phyloP scores from a whole-genome alignment of 2,113 vertebrate species.

The Mesembrinibis cayennensis region DNA sequence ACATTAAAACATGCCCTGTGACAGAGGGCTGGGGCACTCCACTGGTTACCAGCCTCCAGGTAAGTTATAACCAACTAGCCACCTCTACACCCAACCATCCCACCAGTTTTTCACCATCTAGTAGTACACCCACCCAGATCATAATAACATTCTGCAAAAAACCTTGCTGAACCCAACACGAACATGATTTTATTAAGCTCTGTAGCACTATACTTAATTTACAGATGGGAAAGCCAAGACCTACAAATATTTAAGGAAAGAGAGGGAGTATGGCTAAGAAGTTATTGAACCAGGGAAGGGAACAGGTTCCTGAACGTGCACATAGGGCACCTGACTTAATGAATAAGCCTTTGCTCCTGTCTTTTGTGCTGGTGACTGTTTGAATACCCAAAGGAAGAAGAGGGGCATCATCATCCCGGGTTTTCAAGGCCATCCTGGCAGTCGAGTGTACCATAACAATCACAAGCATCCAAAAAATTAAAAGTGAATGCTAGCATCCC shows the following conservation, averaged over 20 bases:
- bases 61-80: background rate
- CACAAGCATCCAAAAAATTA: background rate
- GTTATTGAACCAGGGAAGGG: background rate
- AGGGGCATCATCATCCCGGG: background rate
- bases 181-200: background rate
- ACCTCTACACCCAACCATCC: background rate
- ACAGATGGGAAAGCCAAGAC: background rate
- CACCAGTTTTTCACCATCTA: background rate
- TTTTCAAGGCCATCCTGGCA: background rate
- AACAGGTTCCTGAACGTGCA: background rate
- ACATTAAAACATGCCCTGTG: background rate
- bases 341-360: background rate
- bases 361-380: background rate
- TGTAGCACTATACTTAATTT: background rate
- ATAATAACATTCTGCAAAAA: background rate
- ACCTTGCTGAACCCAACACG: background rate
- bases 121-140: background rate
- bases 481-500: background rate
- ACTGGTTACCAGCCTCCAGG: background rate
- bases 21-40: background rate
- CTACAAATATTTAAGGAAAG: background rate
- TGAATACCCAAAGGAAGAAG: background rate
- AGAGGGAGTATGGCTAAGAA: background rate
- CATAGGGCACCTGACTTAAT: accelerated
- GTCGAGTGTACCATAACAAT: background rate